These are phyloP conservation scores for Crypturellus undulatus DNA, from an alignment of 2,113 vertebrate species.

Conservation along the genomic window DNA sequence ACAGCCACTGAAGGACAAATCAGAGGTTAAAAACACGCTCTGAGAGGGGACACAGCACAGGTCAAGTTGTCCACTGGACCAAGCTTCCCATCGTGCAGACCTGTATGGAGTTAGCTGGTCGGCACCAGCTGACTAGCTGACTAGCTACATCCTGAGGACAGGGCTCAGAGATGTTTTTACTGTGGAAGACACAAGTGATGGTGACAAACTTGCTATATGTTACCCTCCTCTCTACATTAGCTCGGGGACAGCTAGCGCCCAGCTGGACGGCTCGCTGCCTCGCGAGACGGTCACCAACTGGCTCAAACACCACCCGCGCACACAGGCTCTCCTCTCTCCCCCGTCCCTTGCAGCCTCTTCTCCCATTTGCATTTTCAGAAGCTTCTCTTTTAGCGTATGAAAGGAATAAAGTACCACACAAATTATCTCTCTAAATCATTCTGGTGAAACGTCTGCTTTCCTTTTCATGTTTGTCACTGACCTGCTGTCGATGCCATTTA, in stretches of 20 bases:
- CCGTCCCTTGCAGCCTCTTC: neutral
- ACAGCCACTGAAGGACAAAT: neutral
- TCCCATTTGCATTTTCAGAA: conserved; percentile 37
- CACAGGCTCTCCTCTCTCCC: neutral
- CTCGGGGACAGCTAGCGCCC: neutral
- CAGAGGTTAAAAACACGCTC: neutral
- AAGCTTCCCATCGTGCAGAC: neutral
- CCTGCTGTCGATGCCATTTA: conserved; percentile 50
- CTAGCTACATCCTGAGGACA: neutral
- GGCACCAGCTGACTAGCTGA: neutral
- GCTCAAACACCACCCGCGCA: conserved; percentile 2
- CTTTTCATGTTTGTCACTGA: conserved; percentile 62
- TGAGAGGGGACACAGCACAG: neutral
- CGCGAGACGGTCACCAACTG: neutral
- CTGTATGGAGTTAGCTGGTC: neutral
- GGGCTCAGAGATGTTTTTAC: neutral
- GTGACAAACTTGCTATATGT: neutral
- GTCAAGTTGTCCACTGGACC: neutral
- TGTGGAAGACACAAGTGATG: neutral
- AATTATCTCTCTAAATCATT: conserved; percentile 64
- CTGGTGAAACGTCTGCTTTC: conserved; percentile 42
- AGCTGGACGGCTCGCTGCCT: neutral
- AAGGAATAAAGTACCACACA: conserved; percentile 54
- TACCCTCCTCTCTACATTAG: neutral
- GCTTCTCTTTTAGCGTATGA: conserved; percentile 29